phyloP scores from a whole-genome alignment of 2,888 invertebrate species.

The Machimus rusticus region DNA sequence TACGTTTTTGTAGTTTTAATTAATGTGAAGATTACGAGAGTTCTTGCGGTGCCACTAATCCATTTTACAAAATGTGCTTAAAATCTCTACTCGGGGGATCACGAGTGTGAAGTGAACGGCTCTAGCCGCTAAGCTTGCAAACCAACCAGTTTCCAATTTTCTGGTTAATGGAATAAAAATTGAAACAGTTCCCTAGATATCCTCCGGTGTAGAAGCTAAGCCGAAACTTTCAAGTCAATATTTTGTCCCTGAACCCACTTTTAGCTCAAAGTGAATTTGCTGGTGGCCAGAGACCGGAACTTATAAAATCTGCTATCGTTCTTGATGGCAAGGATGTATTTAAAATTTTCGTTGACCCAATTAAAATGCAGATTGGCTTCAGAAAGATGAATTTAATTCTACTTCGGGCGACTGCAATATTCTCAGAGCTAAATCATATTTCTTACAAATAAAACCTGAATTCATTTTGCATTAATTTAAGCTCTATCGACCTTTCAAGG shows the following conservation, averaged over 20 bases:
- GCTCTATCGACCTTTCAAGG: not conserved
- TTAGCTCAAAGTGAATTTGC: not conserved
- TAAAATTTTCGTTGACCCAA: constrained; percentile 9
- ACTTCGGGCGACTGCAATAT: not conserved
- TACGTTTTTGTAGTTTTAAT: not conserved
- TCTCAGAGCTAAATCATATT: not conserved
- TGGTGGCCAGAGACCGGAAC: not conserved
- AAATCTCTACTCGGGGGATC: not conserved
- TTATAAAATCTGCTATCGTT: not conserved
- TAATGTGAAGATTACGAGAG: not conserved
- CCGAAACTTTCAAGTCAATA: not conserved
- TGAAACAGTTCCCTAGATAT: not conserved
- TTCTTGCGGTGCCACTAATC: not conserved
- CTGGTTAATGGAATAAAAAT: not conserved
- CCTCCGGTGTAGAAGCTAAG: not conserved
- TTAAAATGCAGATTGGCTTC: not conserved
- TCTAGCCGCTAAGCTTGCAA: not conserved
- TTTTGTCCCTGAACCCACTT: not conserved
- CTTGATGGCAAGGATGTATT: not conserved
- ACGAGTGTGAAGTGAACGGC: not conserved
- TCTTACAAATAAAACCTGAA: not conserved
- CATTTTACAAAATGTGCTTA: not conserved
- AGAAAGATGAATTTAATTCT: not conserved
- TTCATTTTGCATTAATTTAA: not conserved
- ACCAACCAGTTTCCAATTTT: not conserved